Evolutionary conservation across 2,888 invertebrate species (phyloP).

Genomic region (Lochmaea crataegi): DNA sequence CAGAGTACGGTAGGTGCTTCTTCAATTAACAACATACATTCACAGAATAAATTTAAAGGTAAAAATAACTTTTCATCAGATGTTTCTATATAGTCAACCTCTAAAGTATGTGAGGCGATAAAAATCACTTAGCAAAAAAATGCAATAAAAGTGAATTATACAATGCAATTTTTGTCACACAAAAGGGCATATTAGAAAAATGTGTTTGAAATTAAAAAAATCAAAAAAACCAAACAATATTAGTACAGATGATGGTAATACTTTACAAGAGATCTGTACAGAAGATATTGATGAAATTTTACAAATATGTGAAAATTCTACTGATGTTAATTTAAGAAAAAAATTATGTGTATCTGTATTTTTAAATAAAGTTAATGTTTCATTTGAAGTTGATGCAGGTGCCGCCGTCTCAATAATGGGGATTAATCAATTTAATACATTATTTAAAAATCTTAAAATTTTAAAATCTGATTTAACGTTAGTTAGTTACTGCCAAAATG

Average conservation of each 20-base stretch:
- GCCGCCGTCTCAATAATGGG: too few species aligned
- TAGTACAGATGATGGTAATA: neutral
- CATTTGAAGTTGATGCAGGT: too few species aligned
- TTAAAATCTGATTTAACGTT: neutral
- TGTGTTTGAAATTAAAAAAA: neutral
- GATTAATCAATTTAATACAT: neutral
- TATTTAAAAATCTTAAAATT: neutral
- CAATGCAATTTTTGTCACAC: neutral
- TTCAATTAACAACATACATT: neutral
- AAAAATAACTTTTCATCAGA: neutral
- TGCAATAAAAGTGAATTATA: neutral
- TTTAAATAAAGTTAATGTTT: too few species aligned
- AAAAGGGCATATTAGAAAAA: neutral
- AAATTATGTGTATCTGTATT: neutral
- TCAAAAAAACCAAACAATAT: neutral
- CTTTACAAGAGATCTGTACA: neutral
- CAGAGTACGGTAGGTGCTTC: neutral
- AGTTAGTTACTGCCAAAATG: neutral
- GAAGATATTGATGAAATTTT: neutral
- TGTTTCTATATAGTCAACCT: neutral
- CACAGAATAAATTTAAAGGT: neutral
- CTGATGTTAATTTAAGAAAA: neutral
- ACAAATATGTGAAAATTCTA: neutral
- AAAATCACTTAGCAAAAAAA: neutral
- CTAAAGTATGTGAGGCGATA: neutral